A percentile compares a stretch with the other conserved stretches of the same genome.
phyloP scores from a whole-genome alignment of 2,888 invertebrate species.

The Agapostemon virescens region DNA sequence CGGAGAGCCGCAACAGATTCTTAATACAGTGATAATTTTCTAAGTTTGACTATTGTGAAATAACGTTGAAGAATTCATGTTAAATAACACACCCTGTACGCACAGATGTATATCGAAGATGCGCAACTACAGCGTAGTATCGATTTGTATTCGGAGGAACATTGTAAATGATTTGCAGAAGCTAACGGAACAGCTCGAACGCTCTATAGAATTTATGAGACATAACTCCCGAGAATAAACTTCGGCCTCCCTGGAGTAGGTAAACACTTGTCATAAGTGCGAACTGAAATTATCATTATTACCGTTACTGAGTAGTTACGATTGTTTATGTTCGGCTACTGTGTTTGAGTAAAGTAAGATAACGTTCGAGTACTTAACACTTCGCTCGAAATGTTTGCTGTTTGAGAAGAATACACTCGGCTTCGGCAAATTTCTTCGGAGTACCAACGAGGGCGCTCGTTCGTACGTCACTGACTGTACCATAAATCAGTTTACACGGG shows the following conservation, averaged over 20 bases:
- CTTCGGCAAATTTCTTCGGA: not conserved
- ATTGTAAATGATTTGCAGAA: not conserved
- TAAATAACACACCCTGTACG: too few species aligned
- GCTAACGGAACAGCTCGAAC: not conserved
- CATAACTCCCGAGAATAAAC: constrained; percentile 3
- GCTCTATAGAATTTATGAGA: constrained; percentile 5
- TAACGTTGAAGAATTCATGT: too few species aligned
- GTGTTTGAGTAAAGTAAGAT: constrained; percentile 5
- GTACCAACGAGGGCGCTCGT: not conserved
- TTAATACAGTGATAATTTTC: too few species aligned
- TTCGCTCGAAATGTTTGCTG: not conserved
- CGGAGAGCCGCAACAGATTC: too few species aligned
- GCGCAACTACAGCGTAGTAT: not conserved
- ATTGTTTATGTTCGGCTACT: constrained; percentile 18
- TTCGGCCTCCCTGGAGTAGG: constrained; percentile 7
- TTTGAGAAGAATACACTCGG: not conserved
- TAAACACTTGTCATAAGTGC: constrained; percentile 15
- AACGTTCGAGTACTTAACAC: not conserved
- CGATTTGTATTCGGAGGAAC: not conserved
- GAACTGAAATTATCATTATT: constrained; percentile 17
- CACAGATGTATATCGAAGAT: not conserved
- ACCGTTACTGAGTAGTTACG: constrained; percentile 5
- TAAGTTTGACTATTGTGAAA: too few species aligned
- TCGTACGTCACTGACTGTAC: not conserved
- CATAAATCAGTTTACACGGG: not conserved